Percentiles rank a stretch among this genome's conserved stretches.
phyloP scores from a whole-genome alignment of 1,140 invertebrate genomes.

The Aphaenogaster rudis region DNA sequence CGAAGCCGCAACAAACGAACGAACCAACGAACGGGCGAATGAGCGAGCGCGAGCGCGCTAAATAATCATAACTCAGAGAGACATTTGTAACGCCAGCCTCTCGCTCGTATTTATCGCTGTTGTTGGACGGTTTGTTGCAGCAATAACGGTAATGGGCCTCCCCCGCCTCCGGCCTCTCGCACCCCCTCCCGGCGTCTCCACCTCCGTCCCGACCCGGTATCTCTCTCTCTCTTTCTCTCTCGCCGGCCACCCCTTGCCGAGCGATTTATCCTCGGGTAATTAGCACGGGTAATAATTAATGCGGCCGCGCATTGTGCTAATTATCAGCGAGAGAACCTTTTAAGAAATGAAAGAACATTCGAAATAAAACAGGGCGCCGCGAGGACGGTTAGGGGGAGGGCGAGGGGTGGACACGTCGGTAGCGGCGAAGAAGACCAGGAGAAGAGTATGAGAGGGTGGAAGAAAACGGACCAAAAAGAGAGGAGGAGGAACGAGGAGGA shows the following conservation, averaged over 20 bases:
- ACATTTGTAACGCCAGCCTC: constrained; percentile 84
- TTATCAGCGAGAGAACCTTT: constrained; percentile 87
- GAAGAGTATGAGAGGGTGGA: neutral
- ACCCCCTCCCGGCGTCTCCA: constrained; percentile 40
- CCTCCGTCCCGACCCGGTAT: constrained; percentile 43
- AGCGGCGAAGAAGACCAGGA: constrained; percentile 22
- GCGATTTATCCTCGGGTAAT: constrained; percentile 87
- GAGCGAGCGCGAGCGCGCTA: constrained; percentile 73
- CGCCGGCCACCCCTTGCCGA: constrained; percentile 77
- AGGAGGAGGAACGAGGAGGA: neutral
- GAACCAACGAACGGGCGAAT: constrained; percentile 37
- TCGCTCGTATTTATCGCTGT: constrained; percentile 86
- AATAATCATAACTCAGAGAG: constrained; percentile 85
- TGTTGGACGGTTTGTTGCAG: constrained; percentile 86
- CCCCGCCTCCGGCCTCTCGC: constrained; percentile 61
- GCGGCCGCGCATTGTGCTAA: constrained; percentile 87
- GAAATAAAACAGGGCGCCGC: constrained; percentile 85
- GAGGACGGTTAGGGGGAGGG: constrained; percentile 18
- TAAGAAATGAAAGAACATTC: constrained; percentile 89
- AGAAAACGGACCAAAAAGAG: constrained; percentile 17
- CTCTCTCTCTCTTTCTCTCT: constrained; percentile 30
- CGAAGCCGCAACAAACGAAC: constrained; percentile 66
- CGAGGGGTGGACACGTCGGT: constrained; percentile 18
- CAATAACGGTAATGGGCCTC: constrained; percentile 87
- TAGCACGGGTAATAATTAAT: constrained; percentile 88